phyloP scores from a whole-genome alignment of 2,113 vertebrate genomes.

The Corydoras sp. region DNA sequence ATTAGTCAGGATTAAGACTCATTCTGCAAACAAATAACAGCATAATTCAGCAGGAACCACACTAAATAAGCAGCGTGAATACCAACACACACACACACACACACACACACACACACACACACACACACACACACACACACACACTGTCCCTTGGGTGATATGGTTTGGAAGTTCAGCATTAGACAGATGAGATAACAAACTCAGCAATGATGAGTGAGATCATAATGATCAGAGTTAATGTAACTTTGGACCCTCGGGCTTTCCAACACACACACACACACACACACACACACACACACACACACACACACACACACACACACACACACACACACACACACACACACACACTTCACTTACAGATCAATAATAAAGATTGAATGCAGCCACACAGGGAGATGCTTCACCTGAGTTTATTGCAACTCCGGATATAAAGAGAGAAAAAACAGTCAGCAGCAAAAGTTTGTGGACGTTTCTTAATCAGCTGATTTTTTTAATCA shows the following conservation, averaged over 20 bases:
- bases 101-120: slow-evolving; percentile 36
- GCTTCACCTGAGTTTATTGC: slow-evolving; percentile 41
- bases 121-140: slow-evolving; percentile 41
- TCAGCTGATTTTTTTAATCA: too few species aligned
- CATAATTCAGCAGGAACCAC: neutral
- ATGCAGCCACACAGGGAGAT: slow-evolving; percentile 37
- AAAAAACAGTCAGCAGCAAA: too few species aligned
- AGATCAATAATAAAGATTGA: slow-evolving; percentile 59
- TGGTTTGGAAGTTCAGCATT: slow-evolving; percentile 41
- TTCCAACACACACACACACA: slow-evolving; percentile 26
- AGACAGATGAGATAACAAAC: slow-evolving; percentile 45
- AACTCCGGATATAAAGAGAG: slow-evolving; percentile 13
- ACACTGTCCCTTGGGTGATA: slow-evolving; percentile 5
- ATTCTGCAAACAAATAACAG: neutral
- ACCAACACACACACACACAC: neutral
- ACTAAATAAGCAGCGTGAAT: neutral
- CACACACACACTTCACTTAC: slow-evolving; percentile 27
- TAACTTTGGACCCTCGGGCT: slow-evolving; percentile 20
- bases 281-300: too few species aligned
- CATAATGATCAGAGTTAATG: slow-evolving; percentile 54
- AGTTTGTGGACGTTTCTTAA: too few species aligned
- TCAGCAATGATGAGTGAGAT: slow-evolving; percentile 47
- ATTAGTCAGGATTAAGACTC: neutral
- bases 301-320: neutral
- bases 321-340: neutral